Base-by-base conservation (phyloP, 1,140 invertebrate species). In the Chironomus tepperi region DNA sequence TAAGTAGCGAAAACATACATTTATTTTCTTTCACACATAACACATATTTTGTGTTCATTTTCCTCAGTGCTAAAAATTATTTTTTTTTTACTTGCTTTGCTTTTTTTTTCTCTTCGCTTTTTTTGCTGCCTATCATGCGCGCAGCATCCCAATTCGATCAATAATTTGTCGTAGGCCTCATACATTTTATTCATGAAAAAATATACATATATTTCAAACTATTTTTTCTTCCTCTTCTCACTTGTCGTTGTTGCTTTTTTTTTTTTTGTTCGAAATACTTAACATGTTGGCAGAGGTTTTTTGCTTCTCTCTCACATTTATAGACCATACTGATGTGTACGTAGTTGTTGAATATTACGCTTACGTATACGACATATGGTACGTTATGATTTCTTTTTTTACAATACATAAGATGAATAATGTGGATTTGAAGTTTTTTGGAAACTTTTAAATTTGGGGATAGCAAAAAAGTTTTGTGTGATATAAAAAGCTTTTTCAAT, bases 121-220 rank as follows among this genome's bases (percentile, higher is more conserved):
- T 3, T 21, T 18, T 21, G 47, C 65, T 67, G 64, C 65, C 65
- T 70, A 70, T 70, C 65, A 70, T 70, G 65, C 65, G 65, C 65
- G 65, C 65, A 70, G 65, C 65, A 70, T 70, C 65, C 65, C 18
- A 18, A 70, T 70, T 19, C 65, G 65, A 70, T 70, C 65, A 70
- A 70, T 70, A 70, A 70, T 70, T 70, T 70, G 65, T 70, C 65
- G 65, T 70, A 70, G 65, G 65, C 65, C 47, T 57, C 12, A 19
- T 21, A 21, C 7, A 70, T 18, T 70, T 70, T 70, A 70, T 70
- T 70, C 65, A 70, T 70, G 65, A 67, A 67, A 67, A 9, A 70
- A 57, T n/a, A n/a, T n/a, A 57, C 5, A 57, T n/a, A 57, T 57
- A 57, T 12, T 70, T 70, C 7, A 16, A 70, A 70, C 18, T 18